phyloP scores from a whole-genome alignment of 2,113 vertebrate species.

The Dolichallabes microphthalmus region DNA sequence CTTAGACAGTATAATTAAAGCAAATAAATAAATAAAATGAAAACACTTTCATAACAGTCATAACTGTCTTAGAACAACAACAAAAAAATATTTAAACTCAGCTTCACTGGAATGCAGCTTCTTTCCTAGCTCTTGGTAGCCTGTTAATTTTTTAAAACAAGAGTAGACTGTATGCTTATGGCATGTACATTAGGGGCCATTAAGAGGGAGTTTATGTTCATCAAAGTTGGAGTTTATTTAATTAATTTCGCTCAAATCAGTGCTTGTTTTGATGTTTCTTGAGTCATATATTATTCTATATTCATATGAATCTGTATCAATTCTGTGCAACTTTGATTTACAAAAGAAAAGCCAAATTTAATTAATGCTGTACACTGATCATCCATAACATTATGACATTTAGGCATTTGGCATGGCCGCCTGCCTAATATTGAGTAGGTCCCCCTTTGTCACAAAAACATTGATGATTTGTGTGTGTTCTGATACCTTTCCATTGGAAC shows the following conservation, averaged over 20 bases:
- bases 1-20: not conserved
- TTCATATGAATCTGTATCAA: not conserved
- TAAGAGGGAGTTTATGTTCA: not conserved
- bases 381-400: too few relatives aligned
- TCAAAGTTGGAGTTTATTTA: not conserved
- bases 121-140: not conserved
- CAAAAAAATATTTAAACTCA: not conserved
- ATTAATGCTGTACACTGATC: not conserved
- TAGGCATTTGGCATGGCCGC: too few relatives aligned
- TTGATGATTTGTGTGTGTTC: too few relatives aligned
- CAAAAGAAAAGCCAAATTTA: not conserved
- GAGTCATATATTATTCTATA: not conserved
- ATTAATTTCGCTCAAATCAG: not conserved
- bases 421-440: too few relatives aligned
- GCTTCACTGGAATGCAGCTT: not conserved
- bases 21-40: not conserved
- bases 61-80: not conserved
- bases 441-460: too few relatives aligned
- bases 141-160: not conserved
- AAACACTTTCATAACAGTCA: not conserved
- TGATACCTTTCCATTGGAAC: too few relatives aligned
- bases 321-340: not conserved
- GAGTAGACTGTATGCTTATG: not conserved
- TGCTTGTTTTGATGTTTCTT: not conserved
- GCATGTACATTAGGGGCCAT: not conserved